A percentile compares a stretch with the other conserved stretches of the same genome.
Conservation (phyloP, 1,140 invertebrate genomes). For the Tribolium madens region DNA sequence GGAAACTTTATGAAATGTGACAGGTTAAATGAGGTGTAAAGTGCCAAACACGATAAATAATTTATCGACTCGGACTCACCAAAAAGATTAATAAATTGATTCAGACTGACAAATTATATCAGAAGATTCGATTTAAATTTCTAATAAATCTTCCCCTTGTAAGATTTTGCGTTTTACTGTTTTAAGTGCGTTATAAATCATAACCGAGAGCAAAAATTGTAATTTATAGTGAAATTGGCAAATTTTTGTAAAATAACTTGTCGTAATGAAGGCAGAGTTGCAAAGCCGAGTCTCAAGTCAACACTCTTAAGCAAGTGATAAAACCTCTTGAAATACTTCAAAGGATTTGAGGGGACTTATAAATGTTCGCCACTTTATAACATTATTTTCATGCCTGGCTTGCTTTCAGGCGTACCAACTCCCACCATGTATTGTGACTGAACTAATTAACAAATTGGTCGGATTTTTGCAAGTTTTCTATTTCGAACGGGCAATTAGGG, state of each 20-base stretch:
- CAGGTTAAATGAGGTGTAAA: constrained; percentile 12
- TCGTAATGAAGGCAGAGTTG: constrained; percentile 18
- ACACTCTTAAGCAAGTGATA: constrained; percentile 39
- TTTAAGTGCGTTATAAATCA: constrained; percentile 26
- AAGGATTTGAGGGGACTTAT: constrained; percentile 43
- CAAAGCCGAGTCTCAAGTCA: constrained; percentile 23
- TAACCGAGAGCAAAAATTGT: background rate
- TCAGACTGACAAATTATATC: constrained; percentile 8
- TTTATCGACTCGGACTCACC: constrained; percentile 1
- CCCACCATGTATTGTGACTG: background rate
- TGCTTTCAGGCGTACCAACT: background rate
- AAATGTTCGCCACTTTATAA: constrained; percentile 45
- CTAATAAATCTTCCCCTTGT: constrained; percentile 4
- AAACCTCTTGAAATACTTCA: constrained; percentile 45
- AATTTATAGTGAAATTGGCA: too few species aligned
- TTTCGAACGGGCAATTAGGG: constrained; percentile 3
- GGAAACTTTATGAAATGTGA: background rate
- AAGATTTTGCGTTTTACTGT: background rate
- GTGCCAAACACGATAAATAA: constrained; percentile 24
- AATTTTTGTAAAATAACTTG: background rate
- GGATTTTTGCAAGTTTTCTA: background rate
- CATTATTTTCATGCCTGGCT: constrained; percentile 21
- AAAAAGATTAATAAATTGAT: constrained; percentile 22
- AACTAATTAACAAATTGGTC: constrained; percentile 26
- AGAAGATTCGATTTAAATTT: constrained; percentile 19